A percentile compares a stretch with the other conserved stretches of the same genome.
Evolutionary conservation across 92 coral and sea anemone species (phyloP).

Genomic region (Zoanthus gigantus): DNA sequence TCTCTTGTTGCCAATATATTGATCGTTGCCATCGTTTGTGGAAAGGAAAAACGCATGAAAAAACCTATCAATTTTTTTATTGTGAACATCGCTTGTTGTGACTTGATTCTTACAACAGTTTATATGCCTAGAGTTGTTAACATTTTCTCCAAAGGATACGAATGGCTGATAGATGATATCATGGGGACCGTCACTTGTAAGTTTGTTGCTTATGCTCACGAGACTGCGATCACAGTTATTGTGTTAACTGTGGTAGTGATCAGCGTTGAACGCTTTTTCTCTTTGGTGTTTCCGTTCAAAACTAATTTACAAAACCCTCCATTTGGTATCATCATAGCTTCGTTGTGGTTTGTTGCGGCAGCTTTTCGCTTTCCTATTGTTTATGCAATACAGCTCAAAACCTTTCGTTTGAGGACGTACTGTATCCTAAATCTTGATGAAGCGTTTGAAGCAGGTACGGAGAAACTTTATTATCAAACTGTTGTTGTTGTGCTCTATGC

Average conservation of each 20-base stretch:
- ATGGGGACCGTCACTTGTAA: slow-evolving; percentile 57
- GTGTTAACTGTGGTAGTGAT: slow-evolving; percentile 71
- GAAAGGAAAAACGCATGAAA: slow-evolving; percentile 49
- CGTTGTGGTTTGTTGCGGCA: slow-evolving; percentile 60
- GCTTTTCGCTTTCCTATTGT: slow-evolving; percentile 64
- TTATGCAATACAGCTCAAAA: slow-evolving; percentile 46
- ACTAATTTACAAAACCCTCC: slow-evolving; percentile 38
- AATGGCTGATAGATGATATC: slow-evolving; percentile 62
- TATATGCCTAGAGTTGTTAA: slow-evolving; percentile 79
- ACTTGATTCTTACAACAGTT: slow-evolving; percentile 59
- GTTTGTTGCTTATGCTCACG: slow-evolving; percentile 55
- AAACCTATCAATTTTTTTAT: slow-evolving; percentile 70
- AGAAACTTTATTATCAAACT: slow-evolving; percentile 51
- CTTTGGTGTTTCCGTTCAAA: slow-evolving; percentile 67
- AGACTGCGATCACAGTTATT: slow-evolving; percentile 54
- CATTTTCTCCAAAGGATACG: slow-evolving; percentile 59
- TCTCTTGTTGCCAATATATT: slow-evolving; percentile 66
- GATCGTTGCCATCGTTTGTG: slow-evolving; percentile 54
- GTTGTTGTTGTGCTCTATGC: slow-evolving; percentile 63
- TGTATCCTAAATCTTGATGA: slow-evolving; percentile 56
- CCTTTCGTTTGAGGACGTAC: slow-evolving; percentile 14
- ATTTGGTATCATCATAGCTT: slow-evolving; percentile 36
- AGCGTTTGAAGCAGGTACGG: slow-evolving; percentile 57
- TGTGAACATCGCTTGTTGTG: slow-evolving; percentile 71
- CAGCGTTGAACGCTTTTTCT: slow-evolving; percentile 74